phyloP scores from a whole-genome alignment of 2,797 vertebrate species.

The Scomberomorus guttatus region DNA sequence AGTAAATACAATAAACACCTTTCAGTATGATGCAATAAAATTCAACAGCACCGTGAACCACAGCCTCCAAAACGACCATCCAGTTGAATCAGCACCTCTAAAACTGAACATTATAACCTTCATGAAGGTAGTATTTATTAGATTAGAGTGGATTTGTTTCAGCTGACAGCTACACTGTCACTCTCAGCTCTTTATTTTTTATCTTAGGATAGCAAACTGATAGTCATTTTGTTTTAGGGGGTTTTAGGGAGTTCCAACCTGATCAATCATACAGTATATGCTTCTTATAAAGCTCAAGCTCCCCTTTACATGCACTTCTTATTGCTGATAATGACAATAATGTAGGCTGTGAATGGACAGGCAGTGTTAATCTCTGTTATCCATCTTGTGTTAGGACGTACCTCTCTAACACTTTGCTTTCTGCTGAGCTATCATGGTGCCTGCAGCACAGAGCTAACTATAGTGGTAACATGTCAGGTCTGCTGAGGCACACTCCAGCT shows the following conservation, averaged over 20 bases:
- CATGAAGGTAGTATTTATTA: background rate
- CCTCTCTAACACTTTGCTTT: conserved; percentile 52
- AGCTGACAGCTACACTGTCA: background rate
- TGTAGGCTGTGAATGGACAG: background rate
- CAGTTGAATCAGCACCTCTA: background rate
- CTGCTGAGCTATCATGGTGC: conserved; percentile 71
- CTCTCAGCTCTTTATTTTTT: background rate
- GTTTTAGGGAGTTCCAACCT: background rate
- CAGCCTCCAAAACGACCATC: background rate
- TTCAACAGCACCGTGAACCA: background rate
- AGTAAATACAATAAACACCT: background rate
- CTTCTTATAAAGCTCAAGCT: background rate
- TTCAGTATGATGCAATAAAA: background rate
- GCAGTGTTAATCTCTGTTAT: conserved; percentile 24
- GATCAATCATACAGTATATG: background rate
- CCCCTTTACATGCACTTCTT: background rate
- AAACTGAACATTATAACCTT: background rate
- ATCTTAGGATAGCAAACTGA: background rate
- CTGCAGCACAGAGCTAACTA: conserved; percentile 75
- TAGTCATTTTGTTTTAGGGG: background rate
- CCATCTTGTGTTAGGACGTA: conserved; percentile 37
- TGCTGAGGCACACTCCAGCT: conserved; percentile 69
- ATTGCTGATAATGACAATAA: background rate
- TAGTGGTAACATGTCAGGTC: conserved; percentile 77
- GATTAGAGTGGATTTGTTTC: background rate